Conservation (phyloP, 2,888 invertebrate genomes). For the Apoda limacodes region DNA sequence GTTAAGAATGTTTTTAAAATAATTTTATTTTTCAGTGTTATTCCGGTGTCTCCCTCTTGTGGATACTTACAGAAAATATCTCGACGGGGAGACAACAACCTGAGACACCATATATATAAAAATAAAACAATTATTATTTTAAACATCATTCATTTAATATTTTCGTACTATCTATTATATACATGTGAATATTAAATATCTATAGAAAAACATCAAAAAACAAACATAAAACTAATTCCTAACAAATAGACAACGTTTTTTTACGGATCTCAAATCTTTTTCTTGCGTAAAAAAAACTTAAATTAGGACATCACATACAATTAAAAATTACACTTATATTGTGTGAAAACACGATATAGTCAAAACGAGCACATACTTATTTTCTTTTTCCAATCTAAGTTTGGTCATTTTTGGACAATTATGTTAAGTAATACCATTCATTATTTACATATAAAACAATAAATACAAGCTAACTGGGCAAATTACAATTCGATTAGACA, state of each 20-base stretch:
- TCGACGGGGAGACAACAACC: constrained; percentile 13
- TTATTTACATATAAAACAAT: too few relatives aligned
- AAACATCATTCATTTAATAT: constrained; percentile 57
- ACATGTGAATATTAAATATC: constrained; percentile 60
- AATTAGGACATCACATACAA: constrained; percentile 4
- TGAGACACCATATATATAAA: not conserved
- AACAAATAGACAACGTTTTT: constrained; percentile 24
- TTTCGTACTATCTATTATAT: constrained; percentile 69
- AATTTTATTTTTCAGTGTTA: too few relatives aligned
- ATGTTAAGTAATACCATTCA: too few relatives aligned
- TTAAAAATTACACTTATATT: constrained; percentile 4
- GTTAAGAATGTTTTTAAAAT: too few relatives aligned
- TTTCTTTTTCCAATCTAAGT: too few relatives aligned
- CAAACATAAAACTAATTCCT: constrained; percentile 50
- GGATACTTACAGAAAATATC: constrained; percentile 35
- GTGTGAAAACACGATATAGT: not conserved
- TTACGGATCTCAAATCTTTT: constrained; percentile 3
- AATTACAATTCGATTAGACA: too few relatives aligned
- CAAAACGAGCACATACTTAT: not conserved
- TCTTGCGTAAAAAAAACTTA: constrained; percentile 8
- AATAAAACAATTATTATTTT: constrained; percentile 20
- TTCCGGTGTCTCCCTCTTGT: constrained; percentile 44
- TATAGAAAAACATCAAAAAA: constrained; percentile 54
- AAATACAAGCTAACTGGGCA: too few relatives aligned
- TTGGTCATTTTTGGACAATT: too few relatives aligned